A percentile compares a stretch with the other conserved stretches of the same genome.
phyloP scores from a whole-genome alignment of 1,140 invertebrate species.

The Sycophila sp. region DNA sequence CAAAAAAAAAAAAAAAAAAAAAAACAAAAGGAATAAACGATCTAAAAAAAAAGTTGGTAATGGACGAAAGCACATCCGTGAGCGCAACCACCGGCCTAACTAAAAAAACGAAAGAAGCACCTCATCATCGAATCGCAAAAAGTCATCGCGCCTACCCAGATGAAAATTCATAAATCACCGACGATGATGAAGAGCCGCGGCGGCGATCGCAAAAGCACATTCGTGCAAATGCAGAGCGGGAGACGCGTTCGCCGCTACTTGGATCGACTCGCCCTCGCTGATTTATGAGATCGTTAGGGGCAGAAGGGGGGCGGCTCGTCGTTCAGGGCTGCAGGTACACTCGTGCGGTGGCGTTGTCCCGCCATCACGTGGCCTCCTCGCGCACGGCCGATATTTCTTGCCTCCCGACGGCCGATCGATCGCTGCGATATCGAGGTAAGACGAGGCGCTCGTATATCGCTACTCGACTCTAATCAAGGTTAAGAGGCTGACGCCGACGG shows the following conservation, averaged over 20 bases:
- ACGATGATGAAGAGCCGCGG: no score
- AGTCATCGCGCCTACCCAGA: not conserved
- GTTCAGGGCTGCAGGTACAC: not conserved
- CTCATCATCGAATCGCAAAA: no score
- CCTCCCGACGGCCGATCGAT: constrained; percentile 9
- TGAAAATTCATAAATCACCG: not conserved
- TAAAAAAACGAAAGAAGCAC: no score
- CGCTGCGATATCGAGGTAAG: not conserved
- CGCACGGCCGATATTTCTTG: not conserved
- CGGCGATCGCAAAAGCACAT: no score
- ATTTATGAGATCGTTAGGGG: constrained; percentile 23
- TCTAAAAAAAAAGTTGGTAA: not conserved
- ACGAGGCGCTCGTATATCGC: not conserved
- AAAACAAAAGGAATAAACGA: no score
- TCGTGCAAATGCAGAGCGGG: no score
- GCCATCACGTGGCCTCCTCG: no score
- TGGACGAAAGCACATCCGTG: not conserved
- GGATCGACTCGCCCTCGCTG: not conserved
- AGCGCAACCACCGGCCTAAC: no score
- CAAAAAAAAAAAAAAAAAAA: no score
- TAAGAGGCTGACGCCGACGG: constrained; percentile 6
- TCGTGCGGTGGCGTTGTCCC: no score
- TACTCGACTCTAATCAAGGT: constrained; percentile 23
- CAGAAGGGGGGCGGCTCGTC: no score
- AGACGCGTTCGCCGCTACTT: no score